Evolutionary conservation across 2,888 invertebrate species (phyloP), one percentile per base, ranked within the genome.

Genomic region (Molorchus minor): DNA sequence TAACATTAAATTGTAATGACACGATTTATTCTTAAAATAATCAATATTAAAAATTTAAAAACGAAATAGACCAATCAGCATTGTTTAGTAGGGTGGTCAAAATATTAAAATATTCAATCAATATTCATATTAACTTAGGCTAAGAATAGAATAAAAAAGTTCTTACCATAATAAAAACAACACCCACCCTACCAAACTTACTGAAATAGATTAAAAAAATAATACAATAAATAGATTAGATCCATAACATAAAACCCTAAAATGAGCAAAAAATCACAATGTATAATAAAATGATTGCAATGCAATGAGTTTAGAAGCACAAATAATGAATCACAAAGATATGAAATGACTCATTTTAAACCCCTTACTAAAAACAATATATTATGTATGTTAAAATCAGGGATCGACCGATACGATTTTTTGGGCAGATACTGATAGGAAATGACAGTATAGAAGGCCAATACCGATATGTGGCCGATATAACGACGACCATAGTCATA

Each of bases 121-220:
- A 29, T 16, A 30, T 36, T 25, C n/a, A 35, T 25, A 35, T 43
- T 43, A 16, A 54, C 35, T 49, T 36, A 49, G 3, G n/a, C 36
- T 52, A 52, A 12, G 16, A 40, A 29, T 46, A 36, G 49, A 54
- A 57, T 45, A 62, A 56, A 56, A 35, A 57, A 54, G 49, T 33
- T 54, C 40, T 58, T 58, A 60, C 62, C 62, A 61, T 45, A 62
- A 58, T 64, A 62, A 64, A 55, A 56, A 61, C 54, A 68, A 74
- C 79, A 79, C 80, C 79, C 79, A 79, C 79, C 80, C 80, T 80
- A 80, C 79, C 78, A 80, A 80, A 78, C 77, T 71, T 57, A 75
- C 75, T 74, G 74, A 76, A 74, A 71, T 54, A 68, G 60, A 69
- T 54, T 65, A 58, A 61, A 56, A 45, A 40, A 43, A 21, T 25